Conservation (phyloP, 2,888 invertebrate genomes). For the Apeira syringaria region DNA sequence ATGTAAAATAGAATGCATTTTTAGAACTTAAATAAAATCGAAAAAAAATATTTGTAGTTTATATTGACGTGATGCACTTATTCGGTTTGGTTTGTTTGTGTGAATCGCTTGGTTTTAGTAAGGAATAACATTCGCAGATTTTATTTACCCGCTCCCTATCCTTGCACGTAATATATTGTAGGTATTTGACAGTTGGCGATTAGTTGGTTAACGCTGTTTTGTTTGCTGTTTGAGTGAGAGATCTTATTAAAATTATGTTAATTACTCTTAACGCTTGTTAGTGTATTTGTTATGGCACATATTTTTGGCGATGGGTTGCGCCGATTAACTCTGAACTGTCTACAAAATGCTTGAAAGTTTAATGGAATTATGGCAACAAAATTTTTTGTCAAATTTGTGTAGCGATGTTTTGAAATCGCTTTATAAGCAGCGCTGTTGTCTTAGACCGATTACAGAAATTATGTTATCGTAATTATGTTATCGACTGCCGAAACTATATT, state of each 20-base stretch:
- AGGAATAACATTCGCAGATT: conserved; percentile 29
- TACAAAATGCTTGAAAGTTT: neutral
- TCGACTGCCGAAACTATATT: too few species aligned
- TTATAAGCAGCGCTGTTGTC: too few species aligned
- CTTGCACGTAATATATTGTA: conserved; percentile 59
- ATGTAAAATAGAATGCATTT: conserved; percentile 76
- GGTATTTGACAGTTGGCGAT: conserved; percentile 19
- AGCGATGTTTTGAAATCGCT: too few species aligned
- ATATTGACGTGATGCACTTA: conserved; percentile 78
- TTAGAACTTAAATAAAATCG: conserved; percentile 61
- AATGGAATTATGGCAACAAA: too few species aligned
- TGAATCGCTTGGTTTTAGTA: conserved; percentile 79
- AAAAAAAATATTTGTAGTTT: conserved; percentile 63
- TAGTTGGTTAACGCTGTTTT: conserved; percentile 24
- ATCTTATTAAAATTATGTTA: neutral
- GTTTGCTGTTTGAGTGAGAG: conserved; percentile 41
- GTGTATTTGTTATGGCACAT: conserved; percentile 9
- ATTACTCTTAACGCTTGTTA: conserved; percentile 15
- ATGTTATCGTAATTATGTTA: too few species aligned
- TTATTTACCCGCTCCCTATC: conserved; percentile 51
- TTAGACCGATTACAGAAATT: too few species aligned
- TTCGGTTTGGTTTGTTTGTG: conserved; percentile 65
- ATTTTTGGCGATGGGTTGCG: conserved; percentile 12
- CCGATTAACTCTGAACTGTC: neutral
- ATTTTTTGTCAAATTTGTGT: too few species aligned